phyloP scores from a whole-genome alignment of 2,888 invertebrate species.

The Bembecia ichneumoniformis region DNA sequence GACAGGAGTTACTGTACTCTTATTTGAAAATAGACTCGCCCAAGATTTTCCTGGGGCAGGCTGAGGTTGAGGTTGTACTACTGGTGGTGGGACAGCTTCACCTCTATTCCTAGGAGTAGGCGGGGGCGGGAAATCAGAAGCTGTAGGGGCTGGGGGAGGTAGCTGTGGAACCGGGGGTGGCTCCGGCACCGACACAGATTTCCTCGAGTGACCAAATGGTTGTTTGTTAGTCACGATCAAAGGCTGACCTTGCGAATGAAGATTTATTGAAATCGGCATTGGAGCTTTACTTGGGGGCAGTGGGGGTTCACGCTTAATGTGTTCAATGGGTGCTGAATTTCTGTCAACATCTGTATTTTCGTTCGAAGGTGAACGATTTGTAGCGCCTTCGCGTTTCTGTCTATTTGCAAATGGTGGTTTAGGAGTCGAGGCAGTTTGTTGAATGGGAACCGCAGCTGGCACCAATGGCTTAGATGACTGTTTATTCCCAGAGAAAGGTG shows the following conservation, averaged over 20 bases:
- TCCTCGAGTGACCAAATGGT: constrained; percentile 59
- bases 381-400: constrained; percentile 54
- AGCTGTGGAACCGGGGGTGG: constrained; percentile 49
- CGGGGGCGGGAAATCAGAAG: constrained; percentile 67
- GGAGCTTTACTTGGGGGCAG: constrained; percentile 59
- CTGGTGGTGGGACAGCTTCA: constrained; percentile 41
- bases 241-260: constrained; percentile 52
- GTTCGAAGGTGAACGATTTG: constrained; percentile 50
- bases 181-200: constrained; percentile 36
- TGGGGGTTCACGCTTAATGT: constrained; percentile 48
- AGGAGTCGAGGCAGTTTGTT: constrained; percentile 54
- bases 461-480: constrained; percentile 54
- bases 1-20: constrained; percentile 23
- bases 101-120: constrained; percentile 58
- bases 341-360: constrained; percentile 40
- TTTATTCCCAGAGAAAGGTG: constrained; percentile 60
- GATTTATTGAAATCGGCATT: constrained; percentile 66
- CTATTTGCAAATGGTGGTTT: constrained; percentile 62
- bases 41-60: constrained; percentile 72
- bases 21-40: constrained; percentile 77
- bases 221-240: constrained; percentile 65
- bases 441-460: constrained; percentile 57
- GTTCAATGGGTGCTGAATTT: constrained; percentile 27
- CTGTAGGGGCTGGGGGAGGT: constrained; percentile 59
- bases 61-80: constrained; percentile 43